A percentile compares a stretch with the other conserved stretches of the same genome.
These are phyloP conservation scores for Acrobasis suavella DNA, from an alignment of 2,888 invertebrate genomes.

Conservation along the genomic window DNA sequence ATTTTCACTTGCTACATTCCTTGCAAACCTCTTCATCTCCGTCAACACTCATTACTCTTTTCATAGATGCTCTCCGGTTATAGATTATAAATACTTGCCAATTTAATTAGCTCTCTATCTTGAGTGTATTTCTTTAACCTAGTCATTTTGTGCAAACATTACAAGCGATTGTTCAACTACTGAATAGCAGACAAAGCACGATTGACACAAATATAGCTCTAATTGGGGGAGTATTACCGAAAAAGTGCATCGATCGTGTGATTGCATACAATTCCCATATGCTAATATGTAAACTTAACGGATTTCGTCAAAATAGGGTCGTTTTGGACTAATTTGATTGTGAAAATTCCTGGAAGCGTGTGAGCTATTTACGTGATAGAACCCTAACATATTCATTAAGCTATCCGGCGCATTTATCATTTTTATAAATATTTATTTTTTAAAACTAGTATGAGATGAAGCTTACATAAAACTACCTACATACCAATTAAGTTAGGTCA, in stretches of 20 bases:
- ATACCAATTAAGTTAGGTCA: too few relatives aligned
- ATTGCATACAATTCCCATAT: slow-evolving; percentile 52
- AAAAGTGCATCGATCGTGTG: slow-evolving; percentile 59
- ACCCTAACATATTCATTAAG: too few relatives aligned
- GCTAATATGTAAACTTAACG: slow-evolving; percentile 22
- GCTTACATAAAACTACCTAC: too few relatives aligned
- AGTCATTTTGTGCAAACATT: slow-evolving; percentile 34
- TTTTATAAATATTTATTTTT: too few relatives aligned
- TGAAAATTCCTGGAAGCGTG: neutral
- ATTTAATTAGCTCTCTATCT: too few relatives aligned
- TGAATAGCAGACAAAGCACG: slow-evolving; percentile 58
- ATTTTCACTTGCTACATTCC: too few relatives aligned
- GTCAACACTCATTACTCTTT: too few relatives aligned
- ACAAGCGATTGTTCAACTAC: slow-evolving; percentile 14
- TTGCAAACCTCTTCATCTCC: too few relatives aligned
- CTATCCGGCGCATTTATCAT: too few relatives aligned
- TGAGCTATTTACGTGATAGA: neutral
- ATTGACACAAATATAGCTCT: slow-evolving; percentile 77
- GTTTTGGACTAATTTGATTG: neutral
- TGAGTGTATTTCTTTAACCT: neutral
- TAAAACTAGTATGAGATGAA: too few relatives aligned
- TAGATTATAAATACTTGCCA: too few relatives aligned
- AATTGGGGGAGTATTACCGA: slow-evolving; percentile 72
- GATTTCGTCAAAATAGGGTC: neutral
- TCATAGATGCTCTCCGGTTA: too few relatives aligned